Base-by-base conservation (phyloP, 2,797 vertebrate genomes). In the Paratrypauchen microcephalus region DNA sequence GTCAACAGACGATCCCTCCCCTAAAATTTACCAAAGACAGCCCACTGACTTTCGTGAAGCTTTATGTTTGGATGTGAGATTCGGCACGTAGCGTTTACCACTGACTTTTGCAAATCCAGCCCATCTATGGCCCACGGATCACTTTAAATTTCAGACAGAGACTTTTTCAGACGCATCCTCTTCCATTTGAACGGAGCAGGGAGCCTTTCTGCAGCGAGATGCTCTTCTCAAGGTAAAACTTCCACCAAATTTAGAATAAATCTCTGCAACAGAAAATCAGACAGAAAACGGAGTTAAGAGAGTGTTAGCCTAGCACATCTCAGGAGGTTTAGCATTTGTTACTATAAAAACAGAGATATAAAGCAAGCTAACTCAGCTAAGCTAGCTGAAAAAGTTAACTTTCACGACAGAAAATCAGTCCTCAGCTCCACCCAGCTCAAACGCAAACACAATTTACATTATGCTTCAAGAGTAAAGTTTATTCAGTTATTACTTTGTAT, bases 51-150 rank as follows among this genome's bases (percentile, higher is more conserved):
- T 2, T 64, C 39, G 8, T 9, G 66, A n/a, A 24, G 68, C n/a
- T 28, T 56, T 57, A 62, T 65, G 15, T 72, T 75, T 48, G 86
- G 84, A 89, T 92, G 92, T 92, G 92, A 90, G 83, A 24, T 48
- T 83, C 90, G 75, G 93, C 94, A 94, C 94, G 94, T 94, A 94
- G 86, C 88, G 63, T 80, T 65, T 61, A 68, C 72, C 56, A 50
- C 45, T 5, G 45, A 32, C 66, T 73, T 57, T 47, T 6, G 30
- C 63, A 79, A 68, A 82, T 77, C 79, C 81, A 80, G 73, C 72
- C 74, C 81, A 64, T 16, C 81, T 87, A 83, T 72, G 86, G 80
- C 82, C 86, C 81, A 52, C 74, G 67, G 75, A 65, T 65, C 65
- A 58, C 47, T 32, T 72, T 60, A 67, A 75, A 66, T 66, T 74